Evolutionary conservation across 2,797 vertebrate species (phyloP).

Genomic region (Clamator glandarius): DNA sequence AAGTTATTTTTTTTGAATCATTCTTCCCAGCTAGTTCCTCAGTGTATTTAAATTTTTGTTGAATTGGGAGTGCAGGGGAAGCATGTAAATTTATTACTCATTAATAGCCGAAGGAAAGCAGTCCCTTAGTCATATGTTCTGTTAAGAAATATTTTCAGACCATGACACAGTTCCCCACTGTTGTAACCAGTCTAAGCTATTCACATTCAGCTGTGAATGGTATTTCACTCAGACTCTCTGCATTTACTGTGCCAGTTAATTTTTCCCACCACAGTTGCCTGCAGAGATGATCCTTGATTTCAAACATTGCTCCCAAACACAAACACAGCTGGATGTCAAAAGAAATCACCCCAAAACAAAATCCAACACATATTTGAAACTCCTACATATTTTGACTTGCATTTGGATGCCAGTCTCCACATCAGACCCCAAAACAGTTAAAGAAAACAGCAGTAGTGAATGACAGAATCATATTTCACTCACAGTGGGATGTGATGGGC

Average conservation of each 20-base stretch:
- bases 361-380: slow-evolving; percentile 50
- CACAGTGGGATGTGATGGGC: neutral
- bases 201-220: slow-evolving; percentile 27
- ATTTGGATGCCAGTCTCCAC: slow-evolving; percentile 56
- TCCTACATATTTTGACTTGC: slow-evolving; percentile 24
- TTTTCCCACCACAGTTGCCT: slow-evolving; percentile 48
- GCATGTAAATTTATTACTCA: slow-evolving; percentile 19
- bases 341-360: slow-evolving; percentile 26
- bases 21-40: neutral
- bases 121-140: slow-evolving; percentile 13
- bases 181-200: slow-evolving; percentile 29
- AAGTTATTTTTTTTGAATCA: slow-evolving; percentile 34
- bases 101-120: slow-evolving; percentile 28
- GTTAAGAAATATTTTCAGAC: slow-evolving; percentile 50
- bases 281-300: slow-evolving; percentile 57
- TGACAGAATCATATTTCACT: slow-evolving; percentile 44
- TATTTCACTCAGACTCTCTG: slow-evolving; percentile 27
- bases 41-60: neutral
- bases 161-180: neutral
- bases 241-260: neutral
- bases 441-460: slow-evolving; percentile 50
- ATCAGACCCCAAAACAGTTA: slow-evolving; percentile 31
- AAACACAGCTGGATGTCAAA: slow-evolving; percentile 54
- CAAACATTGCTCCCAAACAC: slow-evolving; percentile 44
- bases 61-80: neutral